Evolutionary conservation across 2,113 vertebrate species (phyloP).

Genomic region (Pteropus alecto): DNA sequence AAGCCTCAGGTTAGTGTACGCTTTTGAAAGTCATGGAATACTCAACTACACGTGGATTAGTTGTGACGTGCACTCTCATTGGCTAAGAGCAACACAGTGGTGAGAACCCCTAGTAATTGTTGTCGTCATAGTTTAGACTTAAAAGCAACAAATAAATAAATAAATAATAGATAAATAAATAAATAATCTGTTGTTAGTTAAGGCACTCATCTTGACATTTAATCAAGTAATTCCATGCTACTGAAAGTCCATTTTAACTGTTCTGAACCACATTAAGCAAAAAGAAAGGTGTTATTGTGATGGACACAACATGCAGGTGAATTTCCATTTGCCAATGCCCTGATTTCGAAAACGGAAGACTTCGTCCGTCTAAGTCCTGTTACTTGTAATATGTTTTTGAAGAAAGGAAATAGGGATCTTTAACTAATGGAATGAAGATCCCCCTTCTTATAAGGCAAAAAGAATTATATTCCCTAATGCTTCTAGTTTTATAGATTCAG

Average conservation of each 20-base stretch:
- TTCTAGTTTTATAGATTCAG: constrained; percentile 74
- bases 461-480: constrained; percentile 73
- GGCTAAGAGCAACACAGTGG: constrained; percentile 47
- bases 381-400: constrained; percentile 31
- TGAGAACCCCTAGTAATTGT: constrained; percentile 29
- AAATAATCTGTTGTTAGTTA: constrained; percentile 31
- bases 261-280: constrained; percentile 66
- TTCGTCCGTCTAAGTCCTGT: constrained; percentile 39
- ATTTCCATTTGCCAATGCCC: constrained; percentile 46
- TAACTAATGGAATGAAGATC: constrained; percentile 68
- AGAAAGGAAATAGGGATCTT: constrained; percentile 69
- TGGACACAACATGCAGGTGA: constrained; percentile 55
- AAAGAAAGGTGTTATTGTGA: constrained; percentile 65
- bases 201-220: constrained; percentile 47
- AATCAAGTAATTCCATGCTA: constrained; percentile 75
- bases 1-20: background rate
- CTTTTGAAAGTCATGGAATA: background rate
- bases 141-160: background rate
- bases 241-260: constrained; percentile 73
- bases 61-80: background rate
- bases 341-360: constrained; percentile 45
- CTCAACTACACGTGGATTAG: background rate
- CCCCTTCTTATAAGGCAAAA: constrained; percentile 59
- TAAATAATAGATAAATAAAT: background rate
- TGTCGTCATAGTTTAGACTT: constrained; percentile 47